A percentile compares a stretch with the other conserved stretches of the same genome.
These are phyloP conservation scores for Rhabdomys pumilio DNA, from an alignment of 2,797 vertebrate species.

Conservation along the genomic window DNA sequence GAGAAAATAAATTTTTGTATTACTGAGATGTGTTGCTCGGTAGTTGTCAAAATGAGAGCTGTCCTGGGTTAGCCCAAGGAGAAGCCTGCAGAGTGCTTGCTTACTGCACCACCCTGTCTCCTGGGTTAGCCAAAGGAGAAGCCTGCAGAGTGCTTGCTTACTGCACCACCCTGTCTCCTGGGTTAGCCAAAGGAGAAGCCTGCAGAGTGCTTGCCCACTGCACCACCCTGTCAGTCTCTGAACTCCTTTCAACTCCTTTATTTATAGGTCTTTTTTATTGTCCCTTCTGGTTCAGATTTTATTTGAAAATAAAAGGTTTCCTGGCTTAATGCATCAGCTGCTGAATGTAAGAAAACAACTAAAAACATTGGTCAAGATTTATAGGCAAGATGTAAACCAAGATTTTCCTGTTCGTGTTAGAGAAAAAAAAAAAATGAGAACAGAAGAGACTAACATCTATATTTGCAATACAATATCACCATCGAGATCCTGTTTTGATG, in stretches of 20 bases:
- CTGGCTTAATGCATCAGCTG: conserved; percentile 39
- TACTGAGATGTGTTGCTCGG: not conserved
- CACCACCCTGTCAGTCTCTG: not conserved
- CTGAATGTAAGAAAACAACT: conserved; percentile 63
- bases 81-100: not conserved
- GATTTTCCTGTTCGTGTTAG: not conserved
- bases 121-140: not conserved
- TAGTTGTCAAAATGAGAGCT: conserved; percentile 18
- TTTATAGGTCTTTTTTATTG: conserved; percentile 64
- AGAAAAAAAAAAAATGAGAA: not conserved
- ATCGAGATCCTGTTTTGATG: not conserved
- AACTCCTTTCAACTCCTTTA: not conserved
- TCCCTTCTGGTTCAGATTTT: conserved; percentile 63
- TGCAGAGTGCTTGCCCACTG: not conserved
- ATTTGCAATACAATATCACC: not conserved
- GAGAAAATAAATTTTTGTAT: conserved; percentile 30
- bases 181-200: not conserved
- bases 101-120: no score
- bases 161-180: not conserved
- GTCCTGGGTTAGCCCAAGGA: not conserved
- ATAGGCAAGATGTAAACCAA: conserved; percentile 34
- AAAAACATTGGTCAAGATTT: conserved; percentile 48
- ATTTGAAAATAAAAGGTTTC: conserved; percentile 70
- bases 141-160: not conserved
- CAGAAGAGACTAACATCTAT: not conserved